Evolutionary conservation across 2,797 vertebrate species (phyloP), one percentile per base, ranked within the genome.

Genomic region (Macroramphosus scolopax): DNA sequence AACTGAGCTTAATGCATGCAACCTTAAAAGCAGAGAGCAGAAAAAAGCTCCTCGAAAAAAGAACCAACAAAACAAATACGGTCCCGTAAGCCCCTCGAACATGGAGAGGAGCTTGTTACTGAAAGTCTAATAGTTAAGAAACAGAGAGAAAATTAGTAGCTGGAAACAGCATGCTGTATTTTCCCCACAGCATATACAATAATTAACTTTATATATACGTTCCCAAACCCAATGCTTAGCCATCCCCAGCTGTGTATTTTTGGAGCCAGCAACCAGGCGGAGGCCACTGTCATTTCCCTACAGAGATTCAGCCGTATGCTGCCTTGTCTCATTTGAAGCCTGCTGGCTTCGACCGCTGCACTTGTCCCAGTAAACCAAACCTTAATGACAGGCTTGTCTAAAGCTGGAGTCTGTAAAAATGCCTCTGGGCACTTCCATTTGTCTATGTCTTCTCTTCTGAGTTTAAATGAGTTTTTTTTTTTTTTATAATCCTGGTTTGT

Each of bases 101-200:
- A 72, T 8, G 55, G 26, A 57, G 24, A 80, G 53, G 22, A n/a
- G 61, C 67, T 81, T 78, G 70, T 80, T 80, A 82, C 71, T 53
- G 72, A 77, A 80, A 78, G 63, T 74, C 78, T 80, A 83, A 84
- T 82, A 82, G 73, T 72, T 46, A 52, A 77, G 64, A 64, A 48
- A 81, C 64, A 67, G 60, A 56, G 53, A 63, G 78, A 80, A 84
- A 88, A 89, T 87, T 75, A 85, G 75, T 77, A 84, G 78, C 75
- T 79, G 51, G 73, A 58, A 42, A 22, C 66, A 67, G 65, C 33
- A 59, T 74, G 17, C 77, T 88, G 85, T 90, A 90, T 88, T 90
- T 90, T 91, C 77, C 84, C 84, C 81, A 80, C 63, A 75, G 84
- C 73, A 84, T 87, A 88, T 90, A 88, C 66, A 87, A 86, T 85